Evolutionary conservation across 2,113 vertebrate species (phyloP), one percentile per base, ranked within the genome.

Genomic region (Cnemophilus loriae): DNA sequence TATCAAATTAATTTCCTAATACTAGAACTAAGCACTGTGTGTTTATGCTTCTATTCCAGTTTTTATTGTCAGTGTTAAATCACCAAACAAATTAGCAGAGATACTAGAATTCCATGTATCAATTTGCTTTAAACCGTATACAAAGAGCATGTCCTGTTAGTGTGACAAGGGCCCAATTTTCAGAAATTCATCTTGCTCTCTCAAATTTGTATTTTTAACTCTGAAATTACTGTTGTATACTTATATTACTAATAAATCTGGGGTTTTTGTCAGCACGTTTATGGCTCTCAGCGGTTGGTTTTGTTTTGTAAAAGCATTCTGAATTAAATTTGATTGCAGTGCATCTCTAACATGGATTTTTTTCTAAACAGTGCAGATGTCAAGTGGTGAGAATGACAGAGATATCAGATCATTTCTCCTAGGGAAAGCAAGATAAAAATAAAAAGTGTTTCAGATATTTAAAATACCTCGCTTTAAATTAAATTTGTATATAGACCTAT

Each of bases 21-120:
- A 97, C 96, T 98, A 98, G 97, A 98, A 97, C 95, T 97, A 98
- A 98, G 97, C 97, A 97, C 96, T 97, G 95, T 95, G 90, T 97
- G 89, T 97, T 96, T 97, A 98, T 98, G 97, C 97, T 98, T 98
- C 96, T 97, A 97, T 97, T 98, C 98, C 98, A 98, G 98, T 98
- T 98, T 98, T 97, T 90, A 94, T 82, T 95, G 57, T 90, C 67
- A 86, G 46, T 91, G 47, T 96, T 86, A 95, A 93, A 97, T 97
- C 93, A 97, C 84, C 78, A 95, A 98, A 96, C 89, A 87, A 97
- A 97, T 95, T 97, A 97, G 91, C 96, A 98, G 97, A 98, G 95
- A 96, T 96, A 97, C 93, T 94, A 97, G 81, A 97, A 96, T 96
- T 97, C 93, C 91, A 90, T 92, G 96, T 95, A 94, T 41, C 96